Conservation (phyloP, 2,888 invertebrate genomes). For the Leptinotarsa rubiginosa region DNA sequence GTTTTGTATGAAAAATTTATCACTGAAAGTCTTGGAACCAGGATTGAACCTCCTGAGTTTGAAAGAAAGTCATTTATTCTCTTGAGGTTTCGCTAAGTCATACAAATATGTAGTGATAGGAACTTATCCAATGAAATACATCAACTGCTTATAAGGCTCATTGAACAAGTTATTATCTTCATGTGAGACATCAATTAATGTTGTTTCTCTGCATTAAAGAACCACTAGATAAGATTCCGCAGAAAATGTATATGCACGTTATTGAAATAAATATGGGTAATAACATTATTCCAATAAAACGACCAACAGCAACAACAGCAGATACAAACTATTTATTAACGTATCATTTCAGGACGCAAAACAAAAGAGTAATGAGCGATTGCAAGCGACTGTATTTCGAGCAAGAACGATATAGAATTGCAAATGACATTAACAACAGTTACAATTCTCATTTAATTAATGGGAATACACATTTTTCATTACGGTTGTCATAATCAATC, state of each 20-base stretch:
- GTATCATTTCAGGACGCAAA: constrained; percentile 2
- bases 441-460: constrained; percentile 5
- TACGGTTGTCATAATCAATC: constrained; percentile 20
- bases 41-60: too few relatives aligned
- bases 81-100: not conserved
- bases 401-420: constrained; percentile 13
- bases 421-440: constrained; percentile 16
- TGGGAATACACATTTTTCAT: constrained; percentile 9
- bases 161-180: constrained; percentile 8
- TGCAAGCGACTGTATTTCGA: constrained; percentile 2
- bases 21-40: too few relatives aligned
- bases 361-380: not conserved
- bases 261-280: constrained; percentile 14
- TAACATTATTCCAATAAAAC: constrained; percentile 6
- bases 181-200: constrained; percentile 6
- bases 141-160: constrained; percentile 11
- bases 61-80: too few relatives aligned
- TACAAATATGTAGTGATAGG: not conserved
- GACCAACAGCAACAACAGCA: not conserved
- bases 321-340: constrained; percentile 14
- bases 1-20: too few relatives aligned
- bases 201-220: constrained; percentile 6
- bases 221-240: not conserved
- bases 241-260: constrained; percentile 10
- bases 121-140: not conserved